Base-by-base conservation (phyloP, 2,113 vertebrate genomes). In the Brachyhypopomus occidentalis region DNA sequence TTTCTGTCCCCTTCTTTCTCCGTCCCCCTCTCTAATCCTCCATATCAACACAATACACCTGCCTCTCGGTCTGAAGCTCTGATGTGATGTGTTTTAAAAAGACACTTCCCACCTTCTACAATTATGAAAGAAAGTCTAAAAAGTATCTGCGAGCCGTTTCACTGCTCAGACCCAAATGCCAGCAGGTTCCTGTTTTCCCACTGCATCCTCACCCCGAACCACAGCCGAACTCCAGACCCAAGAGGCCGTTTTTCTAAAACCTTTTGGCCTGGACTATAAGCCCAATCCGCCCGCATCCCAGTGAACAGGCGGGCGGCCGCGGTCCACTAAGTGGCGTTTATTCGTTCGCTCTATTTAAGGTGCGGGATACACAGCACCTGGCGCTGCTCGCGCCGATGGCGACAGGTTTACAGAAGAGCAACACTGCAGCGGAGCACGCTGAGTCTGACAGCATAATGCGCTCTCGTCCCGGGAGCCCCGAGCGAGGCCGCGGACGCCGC, bases 241-340 rank as follows among this genome's bases (percentile, higher is more conserved):
- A 38, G 60, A 19, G 60, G 14, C 60, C 67, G 48, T 73, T 85
- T 75, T 79, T 64, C 30, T 1, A 25, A 60, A 77, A 34, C 55
- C 55, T 34, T 56, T 34, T 62, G 62, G 64, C 60, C 73, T 74
- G 58, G 20, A 63, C 66, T 63, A 27, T 27, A 60, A 58, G 60
- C 55, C 60, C 55, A 4, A 58, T 81, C 78, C 75, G 11, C 77
- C 30, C 19, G 14, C 63, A 86, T 86, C 77, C 63, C 70, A 58
- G 17, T 17, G 41, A 36, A 30, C 38, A 64, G 20, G 64, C 60
- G 27, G 22, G 62, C 20, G 20, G 23, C 82, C 79, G 3, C 48
- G 77, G 23, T 73, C 77, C 27, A 36, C 78, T 58, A 59, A 86
- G 55, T 86, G 78, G n/a, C 73, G 80, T 81, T 84, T 81, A 78